These are phyloP conservation scores for Copsychus sechellarum DNA, from an alignment of 2,113 vertebrate species.

Conservation along the genomic window DNA sequence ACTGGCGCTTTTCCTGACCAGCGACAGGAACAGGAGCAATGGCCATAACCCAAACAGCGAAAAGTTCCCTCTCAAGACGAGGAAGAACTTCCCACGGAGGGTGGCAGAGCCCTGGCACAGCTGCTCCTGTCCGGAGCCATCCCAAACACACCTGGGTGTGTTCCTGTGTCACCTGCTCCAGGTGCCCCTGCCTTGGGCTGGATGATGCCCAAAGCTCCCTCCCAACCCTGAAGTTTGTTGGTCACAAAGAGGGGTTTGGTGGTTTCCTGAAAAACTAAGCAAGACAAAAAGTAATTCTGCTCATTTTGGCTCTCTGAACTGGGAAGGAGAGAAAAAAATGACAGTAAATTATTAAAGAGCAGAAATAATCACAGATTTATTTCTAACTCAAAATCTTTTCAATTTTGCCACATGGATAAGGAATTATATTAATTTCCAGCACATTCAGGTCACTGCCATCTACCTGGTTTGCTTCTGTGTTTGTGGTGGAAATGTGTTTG, in stretches of 20 bases:
- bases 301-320: background rate
- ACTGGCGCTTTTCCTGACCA: background rate
- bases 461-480: background rate
- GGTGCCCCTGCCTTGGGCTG: background rate
- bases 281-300: background rate
- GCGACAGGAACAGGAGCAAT: background rate
- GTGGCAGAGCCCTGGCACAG: background rate
- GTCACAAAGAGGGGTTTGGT: background rate
- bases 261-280: background rate
- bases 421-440: fast-evolving
- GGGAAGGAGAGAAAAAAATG: fast-evolving
- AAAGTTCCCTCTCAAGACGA: fast-evolving
- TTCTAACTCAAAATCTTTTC: background rate
- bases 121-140: background rate
- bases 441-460: background rate
- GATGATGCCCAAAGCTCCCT: background rate
- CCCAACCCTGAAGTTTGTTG: fast-evolving
- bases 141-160: fast-evolving
- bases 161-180: background rate
- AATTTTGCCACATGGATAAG: background rate
- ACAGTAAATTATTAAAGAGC: background rate
- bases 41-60: fast-evolving
- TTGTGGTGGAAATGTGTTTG: background rate
- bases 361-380: background rate
- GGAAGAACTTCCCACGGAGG: background rate